phyloP scores from a whole-genome alignment of 92 coral and sea anemone species.

The Montipora capitata region DNA sequence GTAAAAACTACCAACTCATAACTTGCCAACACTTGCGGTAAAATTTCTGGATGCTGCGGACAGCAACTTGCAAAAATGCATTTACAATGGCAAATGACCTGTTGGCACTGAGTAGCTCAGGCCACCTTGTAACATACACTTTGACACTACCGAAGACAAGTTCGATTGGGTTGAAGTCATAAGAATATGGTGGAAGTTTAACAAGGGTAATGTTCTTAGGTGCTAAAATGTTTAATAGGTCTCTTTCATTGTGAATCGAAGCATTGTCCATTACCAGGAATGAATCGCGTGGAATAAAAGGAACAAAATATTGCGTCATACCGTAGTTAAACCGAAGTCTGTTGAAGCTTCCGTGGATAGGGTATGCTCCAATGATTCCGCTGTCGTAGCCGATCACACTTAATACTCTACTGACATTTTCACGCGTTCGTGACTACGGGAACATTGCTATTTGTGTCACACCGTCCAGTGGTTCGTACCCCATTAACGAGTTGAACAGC shows the following conservation, averaged over 20 bases:
- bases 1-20: too few relatives aligned
- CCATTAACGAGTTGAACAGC: slow-evolving; percentile 38
- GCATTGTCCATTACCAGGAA: slow-evolving; percentile 67
- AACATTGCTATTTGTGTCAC: slow-evolving; percentile 38
- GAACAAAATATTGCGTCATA: slow-evolving; percentile 16
- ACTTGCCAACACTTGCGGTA: slow-evolving; percentile 18
- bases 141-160: slow-evolving; percentile 58
- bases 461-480: slow-evolving; percentile 44
- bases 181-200: slow-evolving; percentile 61
- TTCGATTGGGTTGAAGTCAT: slow-evolving; percentile 54
- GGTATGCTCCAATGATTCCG: slow-evolving; percentile 59
- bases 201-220: slow-evolving; percentile 60
- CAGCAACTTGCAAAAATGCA: slow-evolving; percentile 3
- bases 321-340: slow-evolving; percentile 28
- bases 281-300: slow-evolving; percentile 41
- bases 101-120: slow-evolving; percentile 35
- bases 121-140: slow-evolving; percentile 29
- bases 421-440: slow-evolving; percentile 30
- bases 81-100: slow-evolving; percentile 35
- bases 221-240: slow-evolving; percentile 28
- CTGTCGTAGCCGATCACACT: slow-evolving; percentile 42
- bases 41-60: slow-evolving; percentile 1
- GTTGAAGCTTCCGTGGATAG: slow-evolving; percentile 60
- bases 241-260: slow-evolving; percentile 42
- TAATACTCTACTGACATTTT: slow-evolving; percentile 55